Evolutionary conservation across 2,888 invertebrate genomes (phyloP), one percentile per base, ranked within the genome.

Genomic region (Aelia acuminata): DNA sequence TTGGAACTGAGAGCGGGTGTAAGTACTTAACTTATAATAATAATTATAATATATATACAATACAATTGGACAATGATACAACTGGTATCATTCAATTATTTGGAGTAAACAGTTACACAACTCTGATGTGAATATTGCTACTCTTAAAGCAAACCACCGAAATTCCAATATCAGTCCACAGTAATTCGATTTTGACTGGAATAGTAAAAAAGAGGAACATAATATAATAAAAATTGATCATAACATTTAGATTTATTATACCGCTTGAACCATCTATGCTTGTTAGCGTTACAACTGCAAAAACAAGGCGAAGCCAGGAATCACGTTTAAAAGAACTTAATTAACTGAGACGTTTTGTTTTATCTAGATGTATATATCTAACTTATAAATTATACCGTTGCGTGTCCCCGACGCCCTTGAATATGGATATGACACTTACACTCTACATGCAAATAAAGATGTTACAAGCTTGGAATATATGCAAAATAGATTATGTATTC

Each of bases 351-450:
- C 31, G 31, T 15, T 18, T 5, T 35, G 31, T 70, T 70, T 70
- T 70, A 70, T 35, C 63, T 35, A 18, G 63, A 18, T 5, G 26
- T 57, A 8, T 57, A 35, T 70, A 70, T 70, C 18, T 10, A 70
- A 70, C 31, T 70, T 70, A 35, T 70, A 70, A 70, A 70, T 70
- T 70, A 70, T 18, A 70, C 4, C 7, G 18, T 4, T 70, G 26
- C 63, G 31, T 70, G 63, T 70, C 63, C 18, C 63, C 1, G 18
- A 35, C 18, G 63, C 35, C 63, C 63, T 70, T 70, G 63, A 70
- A 70, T 70, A 70, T 70, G 63, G 63, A 70, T 70, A 70, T 70
- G 63, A 70, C 63, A 70, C 63, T 70, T 70, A 35, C 35, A 70
- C 63, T 70, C 63, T 70, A 70, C 35, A 70, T 70, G 63, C 63